Base-by-base conservation (phyloP, 2,797 vertebrate species). In the Cyprinodon diabolis region DNA sequence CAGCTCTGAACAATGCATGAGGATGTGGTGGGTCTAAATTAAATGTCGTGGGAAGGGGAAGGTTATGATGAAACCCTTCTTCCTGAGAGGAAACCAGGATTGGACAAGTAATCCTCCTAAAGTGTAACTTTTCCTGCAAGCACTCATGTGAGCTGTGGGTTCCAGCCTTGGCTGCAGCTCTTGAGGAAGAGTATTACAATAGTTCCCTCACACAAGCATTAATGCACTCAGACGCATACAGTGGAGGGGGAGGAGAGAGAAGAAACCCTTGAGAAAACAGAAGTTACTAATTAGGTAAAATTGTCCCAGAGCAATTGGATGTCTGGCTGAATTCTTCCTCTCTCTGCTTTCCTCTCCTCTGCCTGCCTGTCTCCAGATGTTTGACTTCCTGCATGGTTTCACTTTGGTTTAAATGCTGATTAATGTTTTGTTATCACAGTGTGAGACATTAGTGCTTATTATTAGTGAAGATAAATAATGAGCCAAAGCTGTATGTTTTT, bases 241-340 rank as follows among this genome's bases (percentile, higher is more conserved):
- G 30, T 70, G 68, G 54, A 43, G 55, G 70, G 25, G 75, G 49
- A 52, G 62, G 63, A 71, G 52, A 76, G 72, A 78, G 62, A 78
- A 68, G 85, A 79, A 81, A 77, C 88, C 81, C 84, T 82, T 79
- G 81, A 88, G 88, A 85, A 87, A 91, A 89, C 92, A 93, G 78
- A 88, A 91, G 91, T 90, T 93, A 86, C 87, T 91, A 91, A 93
- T 93, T 90, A 92, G 80, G 73, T 75, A 63, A 89, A 92, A 87
- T 87, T 88, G 85, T 88, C 89, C 87, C 81, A 63, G 77, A 84
- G 86, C 89, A 80, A 63, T 88, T 76, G 55, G 75, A 90, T 83
- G 92, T 89, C 90, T 89, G 85, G 84, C 79, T 55, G 81, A 83
- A 88, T 88, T 89, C 89, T 74, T 78, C 30, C 84, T 68, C 67